These are phyloP conservation scores for Amniataba percoides DNA, from an alignment of 2,797 vertebrate genomes.

Conservation along the genomic window DNA sequence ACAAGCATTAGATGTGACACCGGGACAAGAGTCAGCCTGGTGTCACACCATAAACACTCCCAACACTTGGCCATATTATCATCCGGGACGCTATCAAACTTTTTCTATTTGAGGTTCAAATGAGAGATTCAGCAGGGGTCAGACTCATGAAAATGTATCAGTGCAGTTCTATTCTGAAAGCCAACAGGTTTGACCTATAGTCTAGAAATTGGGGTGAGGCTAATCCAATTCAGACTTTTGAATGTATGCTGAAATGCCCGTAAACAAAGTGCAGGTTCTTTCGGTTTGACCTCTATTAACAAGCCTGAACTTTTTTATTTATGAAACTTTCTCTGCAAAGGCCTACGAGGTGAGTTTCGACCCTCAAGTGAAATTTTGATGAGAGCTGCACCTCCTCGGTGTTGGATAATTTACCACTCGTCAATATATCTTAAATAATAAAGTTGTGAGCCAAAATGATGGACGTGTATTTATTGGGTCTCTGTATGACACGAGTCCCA, in stretches of 20 bases:
- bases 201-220: constrained; percentile 12
- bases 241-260: constrained; percentile 4
- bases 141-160: constrained; percentile 49
- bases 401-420: constrained; percentile 8
- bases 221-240: constrained; percentile 43
- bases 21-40: constrained; percentile 6
- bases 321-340: constrained; percentile 1
- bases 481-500: constrained; percentile 1
- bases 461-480: not conserved
- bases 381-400: not conserved
- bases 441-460: constrained; percentile 26
- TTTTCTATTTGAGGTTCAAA: constrained; percentile 14
- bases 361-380: not conserved
- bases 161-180: constrained; percentile 21
- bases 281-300: constrained; percentile 28
- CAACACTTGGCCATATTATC: constrained; percentile 3
- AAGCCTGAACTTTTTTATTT: not conserved
- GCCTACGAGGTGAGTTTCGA: not conserved
- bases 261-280: constrained; percentile 7
- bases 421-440: constrained; percentile 9
- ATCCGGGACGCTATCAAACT: constrained; percentile 5
- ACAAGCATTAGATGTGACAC: constrained; percentile 10
- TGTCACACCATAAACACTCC: constrained; percentile 25
- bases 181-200: constrained; percentile 1
- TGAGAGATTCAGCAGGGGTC: constrained; percentile 29